Conservation (phyloP, 2,113 vertebrate genomes). For the Phainopepla nitens region DNA sequence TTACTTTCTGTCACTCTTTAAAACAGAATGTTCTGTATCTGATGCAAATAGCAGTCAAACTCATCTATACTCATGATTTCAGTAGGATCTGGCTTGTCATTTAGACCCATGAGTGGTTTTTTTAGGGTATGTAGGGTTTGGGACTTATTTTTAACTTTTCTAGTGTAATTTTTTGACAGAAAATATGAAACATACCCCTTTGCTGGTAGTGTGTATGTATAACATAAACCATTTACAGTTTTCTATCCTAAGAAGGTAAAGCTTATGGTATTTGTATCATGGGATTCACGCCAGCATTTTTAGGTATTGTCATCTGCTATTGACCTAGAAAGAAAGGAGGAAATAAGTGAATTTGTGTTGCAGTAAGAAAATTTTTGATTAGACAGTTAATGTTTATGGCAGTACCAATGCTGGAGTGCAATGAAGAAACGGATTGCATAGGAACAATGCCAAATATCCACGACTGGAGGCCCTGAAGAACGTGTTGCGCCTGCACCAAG, state of each 20-base stretch:
- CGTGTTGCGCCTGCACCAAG: fast-evolving
- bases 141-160: not conserved
- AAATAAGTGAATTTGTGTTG: not conserved
- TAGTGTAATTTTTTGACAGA: not conserved
- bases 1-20: not conserved
- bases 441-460: not conserved
- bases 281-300: not conserved
- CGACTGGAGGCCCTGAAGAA: not conserved
- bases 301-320: not conserved
- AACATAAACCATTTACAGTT: not conserved
- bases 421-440: not conserved
- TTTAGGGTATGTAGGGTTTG: not conserved
- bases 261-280: not conserved
- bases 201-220: not conserved
- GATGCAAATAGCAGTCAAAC: not conserved
- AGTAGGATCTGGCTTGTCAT: not conserved
- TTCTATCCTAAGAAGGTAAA: not conserved
- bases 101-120: not conserved
- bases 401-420: not conserved
- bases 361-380: not conserved
- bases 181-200: not conserved
- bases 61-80: not conserved
- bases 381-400: not conserved
- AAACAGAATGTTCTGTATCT: not conserved
- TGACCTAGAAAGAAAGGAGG: not conserved